Conservation (phyloP, 2,888 invertebrate species). For the Parapristionchus giblindavisi region DNA sequence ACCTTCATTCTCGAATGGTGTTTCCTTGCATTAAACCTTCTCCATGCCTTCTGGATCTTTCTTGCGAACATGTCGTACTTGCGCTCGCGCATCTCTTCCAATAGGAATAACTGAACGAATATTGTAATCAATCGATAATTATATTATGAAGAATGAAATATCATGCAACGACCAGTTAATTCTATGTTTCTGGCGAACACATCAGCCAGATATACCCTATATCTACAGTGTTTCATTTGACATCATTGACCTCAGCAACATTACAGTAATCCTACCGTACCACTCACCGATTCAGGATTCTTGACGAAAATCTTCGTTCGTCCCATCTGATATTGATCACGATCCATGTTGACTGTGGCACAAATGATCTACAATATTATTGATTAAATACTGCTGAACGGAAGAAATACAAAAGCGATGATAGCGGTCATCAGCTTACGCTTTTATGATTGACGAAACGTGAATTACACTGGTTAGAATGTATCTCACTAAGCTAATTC, state of each 20-base stretch:
- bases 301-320: conserved; percentile 79
- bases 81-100: conserved; percentile 78
- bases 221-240: no score
- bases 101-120: conserved; percentile 78
- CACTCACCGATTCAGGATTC: conserved; percentile 77
- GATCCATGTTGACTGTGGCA: conserved; percentile 75
- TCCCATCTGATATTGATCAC: conserved; percentile 78
- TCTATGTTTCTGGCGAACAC: background rate
- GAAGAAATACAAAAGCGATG: background rate
- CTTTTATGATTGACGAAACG: background rate
- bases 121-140: background rate
- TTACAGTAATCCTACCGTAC: conserved; percentile 72
- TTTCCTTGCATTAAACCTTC: conserved; percentile 76
- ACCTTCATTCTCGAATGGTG: conserved; percentile 75
- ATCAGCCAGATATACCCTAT: no score
- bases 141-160: background rate
- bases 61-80: conserved; percentile 78
- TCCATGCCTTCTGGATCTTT: conserved; percentile 78
- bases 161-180: background rate
- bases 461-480: no score
- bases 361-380: conserved; percentile 74
- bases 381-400: background rate
- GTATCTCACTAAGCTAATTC: no score
- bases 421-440: background rate
- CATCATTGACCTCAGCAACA: no score